Evolutionary conservation across 2,888 invertebrate species (phyloP), one percentile per base, ranked within the genome.

Genomic region (Clusia tigrina): DNA sequence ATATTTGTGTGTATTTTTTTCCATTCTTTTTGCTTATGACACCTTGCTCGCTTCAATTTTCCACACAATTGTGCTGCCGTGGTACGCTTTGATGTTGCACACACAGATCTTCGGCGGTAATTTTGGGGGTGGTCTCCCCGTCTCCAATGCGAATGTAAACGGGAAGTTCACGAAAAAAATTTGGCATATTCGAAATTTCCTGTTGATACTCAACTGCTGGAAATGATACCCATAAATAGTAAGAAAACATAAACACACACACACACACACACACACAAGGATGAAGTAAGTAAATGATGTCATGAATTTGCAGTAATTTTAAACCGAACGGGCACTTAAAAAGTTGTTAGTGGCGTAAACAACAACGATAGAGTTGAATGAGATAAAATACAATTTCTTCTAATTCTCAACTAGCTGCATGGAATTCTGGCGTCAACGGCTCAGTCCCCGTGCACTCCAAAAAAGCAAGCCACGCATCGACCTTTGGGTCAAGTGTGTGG

Each of bases 171-270:
- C 3, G 12, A 42, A 48, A 37, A 58, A 62, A 58, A 53, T n/a
- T n/a, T 62, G 62, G 62, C 62, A 58, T 62, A 62, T 62, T 62
- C 54, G 62, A 55, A 62, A 62, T 62, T 54, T 62, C 62, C 62
- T 58, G 62, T 62, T 54, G 55, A 48, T 26, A 38, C 46, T 9
- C 10, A 22, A 42, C 42, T 48, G 20, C 22, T 48, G 48, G 42
- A 48, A 20, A 48, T 20, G 48, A 20, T 48, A 22, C 25, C 54
- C 58, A 64, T 64, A 60, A 60, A 64, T 64, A 64, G 60, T 64
- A n/a, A n/a, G n/a, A n/a, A n/a, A n/a, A n/a, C n/a, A n/a, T n/a
- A n/a, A n/a, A n/a, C n/a, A n/a, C n/a, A n/a, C n/a, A n/a, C n/a
- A n/a, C n/a, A n/a, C n/a, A n/a, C n/a, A n/a, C n/a, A n/a, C n/a